These are phyloP conservation scores for Trachymyrmex cornetzi DNA, from an alignment of 1,140 invertebrate genomes.

Conservation along the genomic window DNA sequence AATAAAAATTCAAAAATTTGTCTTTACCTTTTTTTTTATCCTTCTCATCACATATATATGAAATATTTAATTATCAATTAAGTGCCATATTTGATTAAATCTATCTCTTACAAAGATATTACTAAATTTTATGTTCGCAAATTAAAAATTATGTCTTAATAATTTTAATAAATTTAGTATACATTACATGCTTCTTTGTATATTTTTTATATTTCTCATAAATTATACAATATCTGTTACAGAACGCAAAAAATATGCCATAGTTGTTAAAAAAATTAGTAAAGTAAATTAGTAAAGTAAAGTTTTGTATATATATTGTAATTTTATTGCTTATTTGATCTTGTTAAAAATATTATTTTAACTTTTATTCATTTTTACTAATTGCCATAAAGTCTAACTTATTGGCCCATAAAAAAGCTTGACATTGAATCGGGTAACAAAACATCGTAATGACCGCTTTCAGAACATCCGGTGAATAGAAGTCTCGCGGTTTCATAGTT, in stretches of 20 bases:
- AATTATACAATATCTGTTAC: neutral
- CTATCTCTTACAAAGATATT: neutral
- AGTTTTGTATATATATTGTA: neutral
- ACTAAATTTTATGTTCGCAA: neutral
- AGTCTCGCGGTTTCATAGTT: constrained; percentile 76
- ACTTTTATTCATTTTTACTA: neutral
- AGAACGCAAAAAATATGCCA: constrained; percentile 18
- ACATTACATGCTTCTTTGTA: too few species aligned
- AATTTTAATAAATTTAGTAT: constrained; percentile 18
- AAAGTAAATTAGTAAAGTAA: neutral
- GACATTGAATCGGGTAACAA: constrained; percentile 65
- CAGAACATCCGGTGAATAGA: constrained; percentile 80
- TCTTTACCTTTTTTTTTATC: neutral
- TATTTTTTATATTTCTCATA: constrained; percentile 16
- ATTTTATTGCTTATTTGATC: neutral
- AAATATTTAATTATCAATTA: neutral
- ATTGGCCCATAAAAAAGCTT: neutral
- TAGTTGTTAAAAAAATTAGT: neutral
- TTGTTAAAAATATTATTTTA: neutral
- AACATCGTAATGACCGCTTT: constrained; percentile 82
- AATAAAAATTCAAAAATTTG: constrained; percentile 31
- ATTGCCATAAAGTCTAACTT: neutral
- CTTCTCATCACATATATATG: neutral
- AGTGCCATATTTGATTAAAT: neutral
- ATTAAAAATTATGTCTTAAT: neutral